Evolutionary conservation across 2,113 vertebrate genomes (phyloP), one percentile per base, ranked within the genome.

Genomic region (Epinephelus lanceolatus): DNA sequence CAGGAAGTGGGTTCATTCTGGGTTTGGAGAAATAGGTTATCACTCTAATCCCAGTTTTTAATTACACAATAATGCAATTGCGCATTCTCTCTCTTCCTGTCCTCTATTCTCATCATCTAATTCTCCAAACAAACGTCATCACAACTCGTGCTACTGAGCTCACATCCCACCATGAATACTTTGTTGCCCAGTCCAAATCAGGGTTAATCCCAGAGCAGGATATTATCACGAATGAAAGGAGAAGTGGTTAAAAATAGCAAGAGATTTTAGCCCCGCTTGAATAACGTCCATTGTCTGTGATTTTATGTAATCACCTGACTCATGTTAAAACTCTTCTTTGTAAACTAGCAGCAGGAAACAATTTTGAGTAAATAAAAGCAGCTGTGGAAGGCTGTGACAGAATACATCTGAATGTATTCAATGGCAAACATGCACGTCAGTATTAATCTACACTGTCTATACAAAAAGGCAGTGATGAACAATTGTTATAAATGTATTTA

Each of bases 211-310:
- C 71, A 80, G 63, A 83, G 85, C 73, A 88, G 89, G 73, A 91
- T 93, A 86, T 90, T 77, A 71, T 55, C 17, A 15, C 66, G 60
- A 81, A 86, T 86, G 80, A 86, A 90, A 42, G 10, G 42, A 45
- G 42, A 45, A 57, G 73, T 90, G 75, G 89, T 74, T 94, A 93
- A 94, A 94, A 87, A 95, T 94, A 95, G 88, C 82, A 61, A n/a
- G 37, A 0, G 3, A 30, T 76, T 88, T 79, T 51, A 75, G 52
- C 68, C 53, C 30, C 42, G 53, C 53, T 62, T 94, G 80, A 93
- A 94, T 89, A 65, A 88, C 13, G 49, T 66, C 74, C 84, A 91
- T 94, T 94, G 91, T 94, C 47, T 78, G 2, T 6, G 42, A 75
- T 68, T 68, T 90, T 70, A 88, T 84, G 79, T 84, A 92, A 94